Evolutionary conservation across 1,140 invertebrate genomes (phyloP), one percentile per base, ranked within the genome.

Genomic region (Bombus confusus): DNA sequence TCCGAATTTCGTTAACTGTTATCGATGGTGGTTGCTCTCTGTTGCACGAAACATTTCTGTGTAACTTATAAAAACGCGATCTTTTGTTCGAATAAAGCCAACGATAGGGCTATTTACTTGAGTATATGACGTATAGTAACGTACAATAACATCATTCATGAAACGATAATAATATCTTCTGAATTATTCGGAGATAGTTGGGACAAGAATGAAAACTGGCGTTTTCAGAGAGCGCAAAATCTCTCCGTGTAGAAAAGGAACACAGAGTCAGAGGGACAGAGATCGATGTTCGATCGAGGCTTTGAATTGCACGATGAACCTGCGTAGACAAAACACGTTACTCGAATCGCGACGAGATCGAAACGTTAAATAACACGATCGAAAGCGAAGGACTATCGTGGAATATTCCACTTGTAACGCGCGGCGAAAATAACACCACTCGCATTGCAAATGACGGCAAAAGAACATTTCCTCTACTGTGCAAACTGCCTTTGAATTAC

Each of bases 351-450:
- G 37, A 80, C 71, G 31, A 43, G 72, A 41, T 72, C 79, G 13
- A 57, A 52, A 25, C 37, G 41, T 47, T 43, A 41, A 76, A 83
- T 34, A 22, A 68, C 25, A 68, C 62, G 41, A 82, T 76, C 59
- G 59, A 39, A 68, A 80, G 34, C 25, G 34, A 22, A 52, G 22
- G 22, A 68, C 28, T 28, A 68, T 57, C 81, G 81, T 34, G 62
- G 72, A 57, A 68, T 77, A 39, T 83, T 83, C 73, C 41, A 31
- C 34, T 52, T 76, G 31, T 39, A 68, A 83, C 41, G 6, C 80
- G 80, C 31, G 34, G 74, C 71, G n/a, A 82, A 82, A 75, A 82
- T 75, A 82, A 37, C 52, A 31, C n/a, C 31, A 52, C 18, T 34
- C 28, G 22, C 13, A 3, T 43, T 52, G 57, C 57, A 25, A 62